Evolutionary conservation across 2,113 vertebrate species (phyloP), one percentile per base, ranked within the genome.

Genomic region (Gymnocephalus cernua): DNA sequence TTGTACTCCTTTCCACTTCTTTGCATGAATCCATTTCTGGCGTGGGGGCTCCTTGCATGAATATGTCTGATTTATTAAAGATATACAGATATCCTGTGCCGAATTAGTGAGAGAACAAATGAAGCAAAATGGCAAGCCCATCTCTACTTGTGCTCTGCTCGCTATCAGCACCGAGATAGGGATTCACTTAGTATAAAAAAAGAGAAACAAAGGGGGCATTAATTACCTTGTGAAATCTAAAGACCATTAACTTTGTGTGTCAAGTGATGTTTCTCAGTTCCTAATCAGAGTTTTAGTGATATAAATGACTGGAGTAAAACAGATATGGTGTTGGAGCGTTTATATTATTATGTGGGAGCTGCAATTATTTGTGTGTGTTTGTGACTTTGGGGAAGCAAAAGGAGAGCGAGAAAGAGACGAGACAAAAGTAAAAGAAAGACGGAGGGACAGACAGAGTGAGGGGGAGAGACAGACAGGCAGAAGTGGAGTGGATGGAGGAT

Each of bases 211-310:
- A 13, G 29, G 63, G 54, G 58, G 85, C 85, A 91, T 93, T 93
- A 92, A 90, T 93, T 92, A 91, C 89, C 80, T 89, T 86, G 89
- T 89, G 91, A 92, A 91, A 93, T 93, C 89, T 88, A 89, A 92
- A 93, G 86, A 93, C 92, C 81, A 90, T 92, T 93, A 92, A 92
- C 91, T 92, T 91, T 92, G 85, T 90, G 88, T 94, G 92, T 93
- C 89, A 92, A 90, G 89, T 91, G 89, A 88, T 93, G 92, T 93
- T 93, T 93, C 92, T 90, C 86, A 84, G 71, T 80, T 91, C 68
- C 86, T 91, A 91, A 93, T 93, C 92, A 90, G 85, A 90, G 84
- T 92, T 93, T 88, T 86, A 88, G 82, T 79, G 88, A 92, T 92
- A 92, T 78, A 92, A 93, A 92, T 86, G 41, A 91, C 86, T 85